A percentile compares a stretch with the other conserved stretches of the same genome.
phyloP scores from a whole-genome alignment of 2,113 vertebrate genomes.

The Clupea harengus region DNA sequence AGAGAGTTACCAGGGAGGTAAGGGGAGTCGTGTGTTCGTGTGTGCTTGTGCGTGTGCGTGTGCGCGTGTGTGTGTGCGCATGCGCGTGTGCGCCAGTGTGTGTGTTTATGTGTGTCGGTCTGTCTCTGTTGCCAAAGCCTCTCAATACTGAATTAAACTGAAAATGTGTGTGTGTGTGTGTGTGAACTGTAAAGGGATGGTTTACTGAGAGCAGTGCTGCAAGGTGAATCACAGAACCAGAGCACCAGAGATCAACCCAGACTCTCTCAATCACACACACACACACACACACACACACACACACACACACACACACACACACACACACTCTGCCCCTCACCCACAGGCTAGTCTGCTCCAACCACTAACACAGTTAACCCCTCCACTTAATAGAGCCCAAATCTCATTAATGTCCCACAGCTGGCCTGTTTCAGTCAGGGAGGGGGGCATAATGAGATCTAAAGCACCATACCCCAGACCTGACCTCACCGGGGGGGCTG shows the following conservation, averaged over 20 bases:
- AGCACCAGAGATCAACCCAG: background rate
- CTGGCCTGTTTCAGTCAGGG: background rate
- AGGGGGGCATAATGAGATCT: slow-evolving; percentile 39
- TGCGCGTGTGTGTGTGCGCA: slow-evolving; percentile 39
- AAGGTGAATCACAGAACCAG: background rate
- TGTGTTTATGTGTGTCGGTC: background rate
- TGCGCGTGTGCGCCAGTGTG: slow-evolving; percentile 32
- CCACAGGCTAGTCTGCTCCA: slow-evolving; percentile 32
- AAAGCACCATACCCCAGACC: slow-evolving; percentile 39
- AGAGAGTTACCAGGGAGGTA: background rate
- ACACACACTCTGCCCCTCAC: background rate
- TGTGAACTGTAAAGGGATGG: background rate
- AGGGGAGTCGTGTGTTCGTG: background rate
- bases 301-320: background rate
- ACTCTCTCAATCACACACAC: slow-evolving; percentile 35
- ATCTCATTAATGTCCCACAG: slow-evolving; percentile 43
- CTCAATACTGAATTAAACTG: background rate
- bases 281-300: slow-evolving; percentile 35
- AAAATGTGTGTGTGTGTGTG: background rate
- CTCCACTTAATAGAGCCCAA: slow-evolving; percentile 31
- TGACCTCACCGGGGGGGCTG: slow-evolving; percentile 26
- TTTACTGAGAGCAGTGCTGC: background rate
- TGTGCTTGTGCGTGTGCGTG: too few species aligned
- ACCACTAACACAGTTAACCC: slow-evolving; percentile 45
- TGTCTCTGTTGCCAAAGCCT: background rate